These are phyloP conservation scores for Xerus rutilus DNA, from an alignment of 2,797 vertebrate species.

Conservation along the genomic window DNA sequence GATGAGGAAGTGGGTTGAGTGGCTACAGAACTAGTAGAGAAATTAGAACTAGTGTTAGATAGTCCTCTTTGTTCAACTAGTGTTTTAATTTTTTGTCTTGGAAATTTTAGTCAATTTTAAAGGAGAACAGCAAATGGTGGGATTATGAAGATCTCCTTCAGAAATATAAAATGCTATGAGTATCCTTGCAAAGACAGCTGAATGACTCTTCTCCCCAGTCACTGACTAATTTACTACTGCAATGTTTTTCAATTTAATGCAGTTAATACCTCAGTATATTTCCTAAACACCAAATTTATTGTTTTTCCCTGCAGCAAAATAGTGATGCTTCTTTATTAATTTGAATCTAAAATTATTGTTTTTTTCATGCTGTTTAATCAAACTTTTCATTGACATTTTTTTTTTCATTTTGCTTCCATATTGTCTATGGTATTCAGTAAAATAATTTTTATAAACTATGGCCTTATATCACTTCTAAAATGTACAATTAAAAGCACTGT, in stretches of 20 bases:
- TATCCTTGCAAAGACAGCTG: conserved; percentile 18
- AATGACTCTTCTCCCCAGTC: not conserved
- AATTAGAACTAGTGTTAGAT: not conserved
- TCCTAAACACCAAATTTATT: not conserved
- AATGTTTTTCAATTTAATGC: not conserved
- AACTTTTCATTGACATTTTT: not conserved
- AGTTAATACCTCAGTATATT: conserved; percentile 35
- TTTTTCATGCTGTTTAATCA: conserved; percentile 53
- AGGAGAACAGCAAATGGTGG: not conserved
- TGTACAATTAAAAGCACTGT: conserved; percentile 49
- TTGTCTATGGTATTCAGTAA: not conserved
- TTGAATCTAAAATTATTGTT: conserved; percentile 40
- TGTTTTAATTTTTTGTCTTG: not conserved
- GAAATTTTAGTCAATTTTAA: conserved; percentile 2
- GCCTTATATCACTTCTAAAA: conserved; percentile 26
- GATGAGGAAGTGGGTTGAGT: not conserved
- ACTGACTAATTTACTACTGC: not conserved
- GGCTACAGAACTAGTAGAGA: not conserved
- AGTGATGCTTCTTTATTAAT: conserved; percentile 4
- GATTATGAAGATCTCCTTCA: not conserved
- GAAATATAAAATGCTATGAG: not conserved
- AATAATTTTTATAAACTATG: conserved; percentile 35
- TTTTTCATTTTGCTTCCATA: conserved; percentile 51
- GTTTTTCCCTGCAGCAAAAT: conserved; percentile 29
- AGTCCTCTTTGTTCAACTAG: not conserved